Base-by-base conservation (phyloP, 2,888 invertebrate genomes). In the Brenthis daphne region DNA sequence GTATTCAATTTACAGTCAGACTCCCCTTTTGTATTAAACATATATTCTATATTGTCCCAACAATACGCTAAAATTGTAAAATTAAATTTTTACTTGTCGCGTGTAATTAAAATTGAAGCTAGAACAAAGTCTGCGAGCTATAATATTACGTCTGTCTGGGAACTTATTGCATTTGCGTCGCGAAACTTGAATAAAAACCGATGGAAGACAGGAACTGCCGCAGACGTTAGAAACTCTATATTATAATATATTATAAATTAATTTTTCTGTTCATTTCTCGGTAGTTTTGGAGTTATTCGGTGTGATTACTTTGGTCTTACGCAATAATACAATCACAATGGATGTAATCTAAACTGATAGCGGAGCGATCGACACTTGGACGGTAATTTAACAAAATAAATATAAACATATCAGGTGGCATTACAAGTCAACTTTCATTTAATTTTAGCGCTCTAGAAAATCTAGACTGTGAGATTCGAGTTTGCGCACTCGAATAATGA, bases 281-380 rank as follows among this genome's bases (percentile, higher is more conserved):
- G 29, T 24, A 16, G 13, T 51, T 57, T 50, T 6, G 13, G 3
- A 54, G 53, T 48, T 55, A 61, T 58, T 58, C 12, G 64, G 69
- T 67, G 67, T 67, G 33, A 57, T 68, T 24, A 55, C 58, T 65
- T 50, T 8, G 16, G 33, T 64, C 13, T 73, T 73, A 73, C 73
- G 73, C 68, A 71, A 71, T 48, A 24, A 57, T 43, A 71, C 71
- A 73, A 73, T 73, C 73, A 69, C 57, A 73, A 68, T 50, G 51
- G 66, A 64, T 68, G 68, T 73, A 71, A 73, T 71, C 73, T 71
- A 67, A 57, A 57, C 61, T 71, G 71, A 73, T 71, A 71, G 68
- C 58, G 60, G 20, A 29, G 61, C 33, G 37, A 16, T 4, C 67
- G 56, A 43, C 33, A 48, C 29, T 64, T 43, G 64, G 61, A 48